These are phyloP conservation scores for Corbicula japonica DNA, from an alignment of 2,888 invertebrate species.

Conservation along the genomic window DNA sequence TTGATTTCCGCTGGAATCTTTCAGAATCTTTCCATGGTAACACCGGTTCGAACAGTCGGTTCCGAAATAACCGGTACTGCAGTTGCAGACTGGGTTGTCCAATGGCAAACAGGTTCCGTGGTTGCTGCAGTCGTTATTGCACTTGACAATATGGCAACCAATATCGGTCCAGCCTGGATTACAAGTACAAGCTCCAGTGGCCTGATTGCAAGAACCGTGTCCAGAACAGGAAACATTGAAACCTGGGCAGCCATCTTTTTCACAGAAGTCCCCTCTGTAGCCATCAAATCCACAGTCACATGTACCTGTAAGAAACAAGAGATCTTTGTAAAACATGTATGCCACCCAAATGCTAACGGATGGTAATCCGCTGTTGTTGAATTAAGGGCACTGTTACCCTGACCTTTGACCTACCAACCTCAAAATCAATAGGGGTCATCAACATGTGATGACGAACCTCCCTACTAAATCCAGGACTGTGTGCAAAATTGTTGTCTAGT, in stretches of 20 bases:
- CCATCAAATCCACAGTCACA: conserved; percentile 78
- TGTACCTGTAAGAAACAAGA: no score
- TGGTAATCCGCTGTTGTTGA: no score
- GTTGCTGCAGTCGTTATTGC: conserved; percentile 72
- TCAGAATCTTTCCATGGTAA: conserved; percentile 62
- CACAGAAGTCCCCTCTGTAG: conserved; percentile 73
- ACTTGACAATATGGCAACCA: conserved; percentile 74
- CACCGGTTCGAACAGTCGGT: conserved; percentile 55
- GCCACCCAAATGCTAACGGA: no score
- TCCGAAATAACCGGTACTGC: conserved; percentile 57
- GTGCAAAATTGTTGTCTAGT: no score
- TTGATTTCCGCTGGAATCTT: no score
- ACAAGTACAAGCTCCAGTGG: conserved; percentile 69
- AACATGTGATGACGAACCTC: no score
- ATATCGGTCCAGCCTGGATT: conserved; percentile 71
- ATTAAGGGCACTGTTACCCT: no score
- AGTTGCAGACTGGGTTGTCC: conserved; percentile 56
- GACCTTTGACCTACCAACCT: no score
- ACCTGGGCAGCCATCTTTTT: conserved; percentile 75
- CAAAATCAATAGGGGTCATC: no score
- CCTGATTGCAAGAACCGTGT: conserved; percentile 72
- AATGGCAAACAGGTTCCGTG: conserved; percentile 67
- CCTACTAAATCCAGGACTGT: no score
- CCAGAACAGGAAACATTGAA: conserved; percentile 67
- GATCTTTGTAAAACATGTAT: no score